Evolutionary conservation across 30 jellyfish, hydroid and myxozoan species (phyloP), one percentile per base, ranked within the genome.

Genomic region (Hydra vulgaris): DNA sequence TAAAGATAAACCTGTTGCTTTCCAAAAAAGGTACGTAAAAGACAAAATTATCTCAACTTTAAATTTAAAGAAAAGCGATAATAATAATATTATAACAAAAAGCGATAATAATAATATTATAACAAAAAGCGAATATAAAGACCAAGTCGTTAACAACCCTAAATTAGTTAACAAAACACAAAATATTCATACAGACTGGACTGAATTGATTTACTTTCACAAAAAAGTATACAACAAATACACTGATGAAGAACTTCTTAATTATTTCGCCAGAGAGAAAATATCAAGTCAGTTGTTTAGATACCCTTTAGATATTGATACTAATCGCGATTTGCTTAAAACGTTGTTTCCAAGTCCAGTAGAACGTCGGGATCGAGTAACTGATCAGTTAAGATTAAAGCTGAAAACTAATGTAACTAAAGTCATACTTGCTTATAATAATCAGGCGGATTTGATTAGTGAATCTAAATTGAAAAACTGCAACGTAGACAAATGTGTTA

Each of bases 381-480:
- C 85, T 22, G 85, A 78, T 53, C 85, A 78, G 53, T n/a, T 78
- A 21, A 77, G 85, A 20, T 19, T 78, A 52, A 54, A 61, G 53
- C 53, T 78, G 40, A 78, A 78, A 15, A 61, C 26, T 15, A 78
- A 54, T 53, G 18, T 27, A 23, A 54, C 74, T 20, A 78, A 78
- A 78, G 69, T 25, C 0, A 78, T 78, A n/a, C 77, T 52, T 52
- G 27, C 69, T 16, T 52, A 61, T 52, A 22, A 23, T 8, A 52
- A 54, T 22, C 66, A 53, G 8, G 61, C 61, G 17, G 26, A 66
- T 18, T 8, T 75, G 4, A 27, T 25, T 25, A 75, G 56, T 23
- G 21, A 61, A 15, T 53, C 66, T 0, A 78, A 78, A 40, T 61
- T 53, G 18, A 77, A 78, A 18, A 66, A 54, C 19, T 78, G 85